Evolutionary conservation across 2,113 vertebrate species (phyloP).

Genomic region (Alligator mississippiensis): DNA sequence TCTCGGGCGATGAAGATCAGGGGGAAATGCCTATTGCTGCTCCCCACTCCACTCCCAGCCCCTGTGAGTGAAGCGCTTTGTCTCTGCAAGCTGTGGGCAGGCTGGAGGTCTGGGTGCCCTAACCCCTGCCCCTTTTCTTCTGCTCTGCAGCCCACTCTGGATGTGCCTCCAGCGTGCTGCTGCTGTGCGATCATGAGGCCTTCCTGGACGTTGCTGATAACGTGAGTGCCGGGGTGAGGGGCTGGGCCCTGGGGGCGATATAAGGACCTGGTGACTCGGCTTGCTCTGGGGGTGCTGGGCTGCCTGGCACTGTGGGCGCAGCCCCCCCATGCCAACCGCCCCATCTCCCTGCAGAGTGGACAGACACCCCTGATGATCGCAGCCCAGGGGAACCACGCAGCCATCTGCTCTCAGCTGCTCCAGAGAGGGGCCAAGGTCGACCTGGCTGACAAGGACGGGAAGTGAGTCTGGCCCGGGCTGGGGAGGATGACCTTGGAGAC

Average conservation of each 20-base stretch:
- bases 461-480: slow-evolving; percentile 54
- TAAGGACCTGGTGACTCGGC: neutral
- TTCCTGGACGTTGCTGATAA: slow-evolving; percentile 66
- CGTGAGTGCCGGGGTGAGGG: slow-evolving; percentile 28
- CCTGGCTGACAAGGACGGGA: slow-evolving; percentile 66
- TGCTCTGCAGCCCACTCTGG: slow-evolving; percentile 71
- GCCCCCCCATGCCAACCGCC: fast-evolving
- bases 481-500: fast-evolving
- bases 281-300: neutral
- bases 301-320: fast-evolving
- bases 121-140: neutral
- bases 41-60: too few species aligned
- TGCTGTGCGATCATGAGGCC: slow-evolving; percentile 78
- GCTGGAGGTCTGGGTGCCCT: neutral
- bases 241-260: neutral
- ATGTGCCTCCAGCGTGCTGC: slow-evolving; percentile 79
- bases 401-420: slow-evolving; percentile 78
- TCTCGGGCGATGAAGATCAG: neutral
- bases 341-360: slow-evolving; percentile 59
- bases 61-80: too few species aligned
- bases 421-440: slow-evolving; percentile 70
- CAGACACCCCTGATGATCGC: slow-evolving; percentile 82
- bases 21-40: neutral
- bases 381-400: slow-evolving; percentile 57
- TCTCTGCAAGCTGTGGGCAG: too few species aligned